Base-by-base conservation (phyloP, 2,888 invertebrate genomes). In the Eupithecia vulgata region DNA sequence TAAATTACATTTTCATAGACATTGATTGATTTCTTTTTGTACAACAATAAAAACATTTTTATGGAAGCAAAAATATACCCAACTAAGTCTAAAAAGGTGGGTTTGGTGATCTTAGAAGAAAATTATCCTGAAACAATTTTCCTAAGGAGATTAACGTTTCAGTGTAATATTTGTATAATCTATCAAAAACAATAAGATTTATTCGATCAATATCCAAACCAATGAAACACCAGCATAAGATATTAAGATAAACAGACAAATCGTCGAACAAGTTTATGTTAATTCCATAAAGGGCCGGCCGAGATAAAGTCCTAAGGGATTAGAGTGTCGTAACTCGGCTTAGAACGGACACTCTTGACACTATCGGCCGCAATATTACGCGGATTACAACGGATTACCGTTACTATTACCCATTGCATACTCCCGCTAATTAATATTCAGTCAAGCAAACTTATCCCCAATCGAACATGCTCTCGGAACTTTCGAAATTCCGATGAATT, bases 241-340 rank as follows among this genome's bases (percentile, higher is more conserved):
- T 83, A 83, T 84, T 84, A 86, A 90, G 87, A 89, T 87, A 89
- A 89, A 90, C 88, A 89, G 87, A 90, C 87, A 88, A 90, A 89
- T 90, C 85, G 88, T 85, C 87, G 84, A 84, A 87, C 89, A 90
- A 90, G 86, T 90, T 87, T 87, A 88, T 89, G 89, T 87, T 91
- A 92, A 92, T 90, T 89, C 89, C 87, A 81, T 89, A 90, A 91
- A 92, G 91, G 91, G 92, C 91, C 89, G 87, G 82, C 84, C 81
- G 85, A 86, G 90, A 90, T 89, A 90, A 90, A 89, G 84, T 90
- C 87, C 84, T 82, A 72, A 72, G 83, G 89, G 90, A 90, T 91
- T 91, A 91, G 84, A 87, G 83, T 87, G 89, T 89, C 90, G 88
- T 85, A 88, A 87, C 86, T 88, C 83, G 88, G 90, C 87, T 91